Evolutionary conservation across 2,888 invertebrate species (phyloP), one percentile per base, ranked within the genome.

Genomic region (Drosophila picticornis): DNA sequence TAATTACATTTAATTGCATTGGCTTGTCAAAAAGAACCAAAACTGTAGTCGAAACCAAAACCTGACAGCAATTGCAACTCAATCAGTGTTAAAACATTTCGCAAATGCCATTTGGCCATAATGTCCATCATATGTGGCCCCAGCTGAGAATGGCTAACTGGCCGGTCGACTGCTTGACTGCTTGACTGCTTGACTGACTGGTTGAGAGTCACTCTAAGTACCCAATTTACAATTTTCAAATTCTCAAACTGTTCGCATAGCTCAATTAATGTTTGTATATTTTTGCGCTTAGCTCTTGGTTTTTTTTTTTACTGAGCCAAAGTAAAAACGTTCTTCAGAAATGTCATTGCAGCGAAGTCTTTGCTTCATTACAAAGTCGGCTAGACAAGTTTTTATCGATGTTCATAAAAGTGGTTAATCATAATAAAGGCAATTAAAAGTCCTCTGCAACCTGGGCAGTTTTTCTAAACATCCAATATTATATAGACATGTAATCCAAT

Each of bases 1-100:
- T 84, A 84, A 84, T 84, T 84, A 78, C 73, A 84, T 58, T 76
- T 87, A 85, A 88, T 88, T 88, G 70, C 79, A 68, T 53, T 68
- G 72, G 75, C 72, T 62, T 81, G 84, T 79, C 78, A 80, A 65
- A 76, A 68, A 40, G 13, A 61, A 38, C 22, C 16, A 53, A 40
- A 48, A 34, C 34, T 22, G 34, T 11, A 0, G 2, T 11, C 36
- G 16, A 52, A 59, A 19, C 46, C 2, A 36, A 31, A 55, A 50
- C 29, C 46, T 61, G 53, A 50, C 68, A 72, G 68, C 76, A 79
- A 58, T 79, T 75, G 72, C 76, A 79, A 76, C 80, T 79, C 80
- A 79, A 79, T 79, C 71, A 67, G 60, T 50, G 66, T 34, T 53
- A 61, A 61, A 63, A 48, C 51, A 75, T 75, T 77, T 77, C 75